Evolutionary conservation across 2,797 vertebrate species (phyloP).

Genomic region (Hyperoplus lanceolatus): DNA sequence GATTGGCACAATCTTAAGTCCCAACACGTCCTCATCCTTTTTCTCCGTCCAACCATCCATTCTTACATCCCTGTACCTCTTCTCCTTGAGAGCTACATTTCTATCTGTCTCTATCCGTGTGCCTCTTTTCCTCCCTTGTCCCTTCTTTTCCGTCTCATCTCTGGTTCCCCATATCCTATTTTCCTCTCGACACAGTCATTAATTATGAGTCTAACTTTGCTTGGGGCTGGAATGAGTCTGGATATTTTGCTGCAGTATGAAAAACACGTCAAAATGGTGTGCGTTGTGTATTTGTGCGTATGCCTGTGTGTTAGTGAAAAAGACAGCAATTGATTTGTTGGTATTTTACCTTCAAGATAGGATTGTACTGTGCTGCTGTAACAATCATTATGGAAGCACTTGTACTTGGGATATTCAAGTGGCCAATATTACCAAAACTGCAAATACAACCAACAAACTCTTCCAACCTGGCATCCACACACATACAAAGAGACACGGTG

Average conservation of each 20-base stretch:
- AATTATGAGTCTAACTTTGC: conserved; percentile 63
- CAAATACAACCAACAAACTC: background rate
- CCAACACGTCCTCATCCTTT: conserved; percentile 57
- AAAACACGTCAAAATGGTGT: conserved; percentile 48
- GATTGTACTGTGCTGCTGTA: conserved; percentile 31
- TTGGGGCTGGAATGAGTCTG: conserved; percentile 53
- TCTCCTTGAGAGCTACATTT: conserved; percentile 28
- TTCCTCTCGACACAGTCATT: conserved; percentile 57
- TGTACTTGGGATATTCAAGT: too few relatives aligned
- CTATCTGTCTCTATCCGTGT: background rate
- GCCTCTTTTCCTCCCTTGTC: conserved; percentile 1
- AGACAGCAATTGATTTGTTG: conserved; percentile 33
- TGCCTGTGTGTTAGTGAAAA: conserved; percentile 38
- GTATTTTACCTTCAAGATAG: conserved; percentile 48
- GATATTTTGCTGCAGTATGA: conserved; percentile 57
- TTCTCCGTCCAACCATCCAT: conserved; percentile 41
- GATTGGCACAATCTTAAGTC: conserved; percentile 69
- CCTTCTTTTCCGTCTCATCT: conserved; percentile 25
- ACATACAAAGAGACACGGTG: background rate
- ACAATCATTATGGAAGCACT: conserved; percentile 14
- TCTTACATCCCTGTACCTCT: conserved; percentile 20
- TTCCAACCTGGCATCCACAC: conserved; percentile 3
- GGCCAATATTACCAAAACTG: background rate
- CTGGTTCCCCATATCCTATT: conserved; percentile 51
- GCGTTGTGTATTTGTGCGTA: conserved; percentile 5